phyloP scores from a whole-genome alignment of 2,888 invertebrate genomes.

The Lithophane socia region DNA sequence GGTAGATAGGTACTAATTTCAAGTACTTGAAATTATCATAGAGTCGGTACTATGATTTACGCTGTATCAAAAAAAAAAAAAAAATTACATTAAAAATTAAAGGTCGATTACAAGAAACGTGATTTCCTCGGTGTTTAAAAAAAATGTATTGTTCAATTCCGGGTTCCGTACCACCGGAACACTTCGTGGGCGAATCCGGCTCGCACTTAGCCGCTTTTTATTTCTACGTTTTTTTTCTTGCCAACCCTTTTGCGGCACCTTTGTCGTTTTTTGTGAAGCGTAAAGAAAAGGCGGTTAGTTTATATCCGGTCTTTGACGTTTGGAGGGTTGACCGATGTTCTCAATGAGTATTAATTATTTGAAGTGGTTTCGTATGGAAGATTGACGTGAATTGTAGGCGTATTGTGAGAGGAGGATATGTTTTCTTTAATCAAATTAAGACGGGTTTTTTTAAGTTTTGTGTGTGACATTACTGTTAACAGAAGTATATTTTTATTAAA shows the following conservation, averaged over 20 bases:
- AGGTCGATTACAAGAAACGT: background rate
- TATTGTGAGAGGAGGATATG: constrained; percentile 76
- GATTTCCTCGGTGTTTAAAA: too few species aligned
- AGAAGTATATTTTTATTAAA: too few species aligned
- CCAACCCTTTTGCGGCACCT: constrained; percentile 84
- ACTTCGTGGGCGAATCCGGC: background rate
- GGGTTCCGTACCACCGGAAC: background rate
- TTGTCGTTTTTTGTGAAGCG: constrained; percentile 84
- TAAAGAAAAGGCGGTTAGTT: constrained; percentile 91
- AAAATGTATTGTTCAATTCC: background rate
- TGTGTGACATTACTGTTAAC: background rate
- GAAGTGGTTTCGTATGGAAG: constrained; percentile 83
- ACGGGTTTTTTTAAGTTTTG: constrained; percentile 2
- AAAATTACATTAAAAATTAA: background rate
- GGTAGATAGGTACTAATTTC: too few species aligned
- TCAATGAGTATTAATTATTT: constrained; percentile 89
- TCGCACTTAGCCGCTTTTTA: constrained; percentile 61
- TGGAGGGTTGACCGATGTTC: constrained; percentile 84
- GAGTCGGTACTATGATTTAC: too few species aligned
- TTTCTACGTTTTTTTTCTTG: constrained; percentile 76
- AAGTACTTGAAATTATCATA: background rate
- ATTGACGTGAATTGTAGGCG: constrained; percentile 72
- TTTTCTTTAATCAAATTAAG: constrained; percentile 62
- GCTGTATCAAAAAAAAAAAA: background rate
- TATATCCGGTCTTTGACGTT: constrained; percentile 89